A percentile compares a stretch with the other conserved stretches of the same genome.
phyloP scores from a whole-genome alignment of 2,888 invertebrate genomes.

The Amphipoea oculea region DNA sequence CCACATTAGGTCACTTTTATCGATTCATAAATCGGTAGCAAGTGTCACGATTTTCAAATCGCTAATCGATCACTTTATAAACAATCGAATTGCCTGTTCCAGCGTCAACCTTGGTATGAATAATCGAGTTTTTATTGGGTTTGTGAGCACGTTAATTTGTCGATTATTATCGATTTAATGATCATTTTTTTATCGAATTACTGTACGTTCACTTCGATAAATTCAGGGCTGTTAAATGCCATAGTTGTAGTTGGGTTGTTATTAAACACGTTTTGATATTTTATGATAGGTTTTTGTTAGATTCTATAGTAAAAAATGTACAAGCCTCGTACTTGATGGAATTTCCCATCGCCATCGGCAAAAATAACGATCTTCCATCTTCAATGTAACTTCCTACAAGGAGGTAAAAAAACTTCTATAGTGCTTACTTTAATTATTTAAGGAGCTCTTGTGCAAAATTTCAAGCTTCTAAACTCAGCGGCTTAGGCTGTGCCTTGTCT shows the following conservation, averaged over 20 bases:
- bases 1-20: constrained; percentile 40
- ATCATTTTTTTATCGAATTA: constrained; percentile 42
- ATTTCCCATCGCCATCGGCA: not conserved
- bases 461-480: not conserved
- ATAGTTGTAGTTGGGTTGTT: not conserved
- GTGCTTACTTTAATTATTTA: not conserved
- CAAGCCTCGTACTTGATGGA: not conserved
- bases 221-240: constrained; percentile 39
- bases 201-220: constrained; percentile 49
- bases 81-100: constrained; percentile 37
- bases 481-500: not conserved
- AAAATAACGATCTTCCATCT: not conserved
- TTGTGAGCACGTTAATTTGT: constrained; percentile 45
- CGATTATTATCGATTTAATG: constrained; percentile 50
- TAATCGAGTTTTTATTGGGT: constrained; percentile 60
- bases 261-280: not conserved
- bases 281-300: not conserved
- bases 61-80: constrained; percentile 44
- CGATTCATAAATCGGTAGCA: constrained; percentile 39
- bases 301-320: not conserved
- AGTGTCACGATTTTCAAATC: constrained; percentile 47
- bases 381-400: not conserved
- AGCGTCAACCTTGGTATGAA: constrained; percentile 51
- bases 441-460: not conserved
- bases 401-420: not conserved